A percentile compares a stretch with the other conserved stretches of the same genome.
These are phyloP conservation scores for Lipophrys pholis DNA, from an alignment of 2,113 vertebrate species.

Conservation along the genomic window DNA sequence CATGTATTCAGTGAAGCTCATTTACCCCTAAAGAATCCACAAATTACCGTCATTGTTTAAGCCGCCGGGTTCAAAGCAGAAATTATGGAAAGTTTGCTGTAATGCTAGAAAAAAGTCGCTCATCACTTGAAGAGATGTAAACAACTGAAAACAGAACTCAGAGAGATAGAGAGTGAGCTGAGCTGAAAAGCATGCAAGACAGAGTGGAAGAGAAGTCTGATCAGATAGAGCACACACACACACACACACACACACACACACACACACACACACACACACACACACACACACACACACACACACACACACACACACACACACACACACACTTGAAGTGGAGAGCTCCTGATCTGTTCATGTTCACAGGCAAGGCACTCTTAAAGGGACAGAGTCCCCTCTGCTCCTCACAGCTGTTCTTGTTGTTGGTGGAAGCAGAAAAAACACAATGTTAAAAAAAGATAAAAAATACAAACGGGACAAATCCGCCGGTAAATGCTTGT, in stretches of 20 bases:
- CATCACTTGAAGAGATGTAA: no score
- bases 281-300: neutral
- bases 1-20: no score
- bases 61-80: no score
- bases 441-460: no score
- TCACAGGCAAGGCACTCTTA: constrained; percentile 22
- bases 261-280: constrained; percentile 1
- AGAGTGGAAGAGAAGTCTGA: neutral
- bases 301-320: constrained; percentile 14
- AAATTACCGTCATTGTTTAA: no score
- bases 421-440: neutral
- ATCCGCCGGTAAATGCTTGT: no score
- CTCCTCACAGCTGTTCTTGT: neutral
- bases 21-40: no score
- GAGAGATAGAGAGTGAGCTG: neutral
- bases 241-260: constrained; percentile 11
- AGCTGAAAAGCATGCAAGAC: neutral
- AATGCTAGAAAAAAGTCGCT: no score
- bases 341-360: constrained; percentile 8
- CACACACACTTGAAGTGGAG: neutral
- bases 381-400: constrained; percentile 12
- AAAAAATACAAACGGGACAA: no score
- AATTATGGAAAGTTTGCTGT: no score
- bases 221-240: neutral
- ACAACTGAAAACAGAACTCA: no score